These are phyloP conservation scores for Bombus superbus DNA, from an alignment of 1,140 invertebrate genomes.

Conservation along the genomic window DNA sequence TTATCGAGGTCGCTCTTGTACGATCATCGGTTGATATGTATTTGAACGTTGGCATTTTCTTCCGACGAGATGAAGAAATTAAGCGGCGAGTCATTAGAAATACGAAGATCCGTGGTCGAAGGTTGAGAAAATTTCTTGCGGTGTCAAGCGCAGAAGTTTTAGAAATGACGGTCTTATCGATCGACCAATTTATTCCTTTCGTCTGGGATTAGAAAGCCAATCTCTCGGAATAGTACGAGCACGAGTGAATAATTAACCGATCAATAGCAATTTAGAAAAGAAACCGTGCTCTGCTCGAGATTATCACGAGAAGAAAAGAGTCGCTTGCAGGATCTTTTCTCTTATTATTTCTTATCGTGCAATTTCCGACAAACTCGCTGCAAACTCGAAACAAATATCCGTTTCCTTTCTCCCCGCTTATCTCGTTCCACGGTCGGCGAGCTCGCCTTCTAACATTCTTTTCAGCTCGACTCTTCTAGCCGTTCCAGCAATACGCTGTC, in stretches of 20 bases:
- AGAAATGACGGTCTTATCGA: too few species aligned
- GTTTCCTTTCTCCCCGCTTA: slow-evolving; percentile 22
- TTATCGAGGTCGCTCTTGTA: too few species aligned
- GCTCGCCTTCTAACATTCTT: slow-evolving; percentile 18
- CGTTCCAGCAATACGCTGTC: slow-evolving; percentile 4
- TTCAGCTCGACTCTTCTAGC: neutral
- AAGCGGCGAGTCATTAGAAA: too few species aligned
- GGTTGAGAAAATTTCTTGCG: too few species aligned
- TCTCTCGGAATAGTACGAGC: neutral
- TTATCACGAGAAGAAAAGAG: neutral
- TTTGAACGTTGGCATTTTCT: too few species aligned
- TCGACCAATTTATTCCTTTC: too few species aligned
- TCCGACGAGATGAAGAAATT: too few species aligned
- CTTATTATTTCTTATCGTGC: slow-evolving; percentile 23
- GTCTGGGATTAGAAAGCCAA: neutral
- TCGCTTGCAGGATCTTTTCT: neutral
- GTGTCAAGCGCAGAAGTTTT: too few species aligned
- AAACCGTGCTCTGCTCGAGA: neutral
- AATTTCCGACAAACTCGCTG: slow-evolving; percentile 6
- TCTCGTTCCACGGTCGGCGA: slow-evolving; percentile 19
- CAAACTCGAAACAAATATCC: slow-evolving; percentile 28
- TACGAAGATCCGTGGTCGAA: too few species aligned
- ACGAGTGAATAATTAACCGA: neutral
- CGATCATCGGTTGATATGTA: too few species aligned
- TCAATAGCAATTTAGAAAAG: neutral